Conservation (phyloP, 53 echinoderm and acorn worm genomes). For the Astropecten irregularis region DNA sequence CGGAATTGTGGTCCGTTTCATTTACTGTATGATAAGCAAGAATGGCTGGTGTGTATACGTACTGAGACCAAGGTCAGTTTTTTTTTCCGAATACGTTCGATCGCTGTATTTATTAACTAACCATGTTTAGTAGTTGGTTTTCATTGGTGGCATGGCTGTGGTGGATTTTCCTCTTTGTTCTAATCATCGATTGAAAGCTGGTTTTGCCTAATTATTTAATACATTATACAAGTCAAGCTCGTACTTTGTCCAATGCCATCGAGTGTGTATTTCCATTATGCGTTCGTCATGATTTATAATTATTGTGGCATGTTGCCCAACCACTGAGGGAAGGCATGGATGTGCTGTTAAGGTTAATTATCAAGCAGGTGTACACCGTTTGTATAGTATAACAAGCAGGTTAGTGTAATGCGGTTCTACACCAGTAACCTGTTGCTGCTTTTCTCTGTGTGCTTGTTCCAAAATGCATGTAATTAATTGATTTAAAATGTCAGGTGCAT, state of each 20-base stretch:
- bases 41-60: not conserved
- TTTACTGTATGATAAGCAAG: not conserved
- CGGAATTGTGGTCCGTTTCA: slow-evolving; percentile 3
- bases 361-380: not conserved
- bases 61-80: slow-evolving; percentile 43
- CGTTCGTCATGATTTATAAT: not conserved
- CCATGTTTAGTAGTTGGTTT: not conserved
- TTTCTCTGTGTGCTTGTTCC: too few relatives aligned
- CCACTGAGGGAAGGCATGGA: not conserved
- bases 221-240: not conserved
- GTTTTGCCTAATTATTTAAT: too few relatives aligned
- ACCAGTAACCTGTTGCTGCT: slow-evolving; percentile 9
- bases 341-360: not conserved
- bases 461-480: too few relatives aligned
- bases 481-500: too few relatives aligned
- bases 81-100: too few relatives aligned
- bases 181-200: not conserved
- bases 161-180: not conserved
- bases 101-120: not conserved
- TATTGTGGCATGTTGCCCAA: not conserved
- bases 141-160: not conserved
- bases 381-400: not conserved
- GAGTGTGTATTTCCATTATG: not conserved
- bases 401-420: not conserved
- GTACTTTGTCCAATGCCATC: not conserved